Evolutionary conservation across 2,888 invertebrate species (phyloP), one percentile per base, ranked within the genome.

Genomic region (Pyrrhopygopsis socrates): DNA sequence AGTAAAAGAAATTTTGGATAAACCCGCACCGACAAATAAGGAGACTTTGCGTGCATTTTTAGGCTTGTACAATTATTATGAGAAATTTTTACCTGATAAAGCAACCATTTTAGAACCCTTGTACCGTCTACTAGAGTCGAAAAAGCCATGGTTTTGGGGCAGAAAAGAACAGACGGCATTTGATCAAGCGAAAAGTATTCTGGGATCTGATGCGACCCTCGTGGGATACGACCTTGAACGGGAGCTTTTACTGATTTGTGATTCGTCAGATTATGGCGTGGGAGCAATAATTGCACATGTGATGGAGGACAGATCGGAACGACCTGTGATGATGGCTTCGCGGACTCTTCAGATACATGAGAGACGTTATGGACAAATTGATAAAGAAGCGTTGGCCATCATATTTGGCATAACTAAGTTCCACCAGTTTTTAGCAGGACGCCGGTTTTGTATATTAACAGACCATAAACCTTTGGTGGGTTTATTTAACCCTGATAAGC

Each of bases 331-430:
- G 15, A 88, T 92, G 89, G 82, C 70, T 9, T 93, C 91, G 13
- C 75, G 92, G 29, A 91, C 89, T 18, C 58, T 92, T 22, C 86
- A 89, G 20, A 38, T 54, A 0, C 90, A 89, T 65, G 91, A 93
- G 58, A 74, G 91, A 24, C 65, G 80, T 11, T 93, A 93, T 74
- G 84, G 81, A 9, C 87, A 91, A 70, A 82, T 92, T 15, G 89
- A 94, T 70, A 92, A 91, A 63, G 92, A 91, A 20, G 91, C 92
- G n/a, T 13, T 81, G 5, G 91, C 91, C 5, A 91, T 92, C 11
- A 83, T 91, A 70, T 92, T 90, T 83, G 92, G 91, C 0, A 18
- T 92, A 20, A 79, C 60, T 13, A 88, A 88, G 71, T 83, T 90
- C 29, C 79, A 84, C 15, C 22, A 87, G 15, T 90, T 74, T 54